phyloP scores from a whole-genome alignment of 2,797 vertebrate genomes.

The Bryconaethiops microstoma region DNA sequence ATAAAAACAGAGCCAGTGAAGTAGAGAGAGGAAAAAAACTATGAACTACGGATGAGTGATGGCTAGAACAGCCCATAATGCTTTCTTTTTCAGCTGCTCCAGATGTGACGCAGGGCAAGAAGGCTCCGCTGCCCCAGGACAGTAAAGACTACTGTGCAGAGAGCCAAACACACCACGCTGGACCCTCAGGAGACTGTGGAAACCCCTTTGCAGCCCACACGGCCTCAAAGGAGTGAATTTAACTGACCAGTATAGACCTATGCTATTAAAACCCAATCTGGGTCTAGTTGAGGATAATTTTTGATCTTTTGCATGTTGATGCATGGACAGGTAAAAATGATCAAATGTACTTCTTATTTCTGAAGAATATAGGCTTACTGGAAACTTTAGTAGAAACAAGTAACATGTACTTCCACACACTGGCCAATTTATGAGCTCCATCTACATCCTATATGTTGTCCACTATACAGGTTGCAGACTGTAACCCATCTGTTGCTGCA shows the following conservation, averaged over 20 bases:
- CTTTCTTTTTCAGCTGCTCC: constrained; percentile 73
- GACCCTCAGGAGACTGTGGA: constrained; percentile 68
- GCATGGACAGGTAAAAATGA: no score
- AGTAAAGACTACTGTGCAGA: constrained; percentile 72
- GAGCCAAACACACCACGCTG: constrained; percentile 74
- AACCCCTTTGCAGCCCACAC: constrained; percentile 61
- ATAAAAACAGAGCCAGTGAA: constrained; percentile 20
- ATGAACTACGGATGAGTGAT: constrained; percentile 61
- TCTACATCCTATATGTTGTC: not conserved
- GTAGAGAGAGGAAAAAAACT: constrained; percentile 26
- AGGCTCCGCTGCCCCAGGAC: constrained; percentile 63
- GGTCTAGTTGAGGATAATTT: not conserved
- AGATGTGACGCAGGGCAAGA: constrained; percentile 74
- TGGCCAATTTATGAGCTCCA: not conserved
- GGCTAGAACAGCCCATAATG: constrained; percentile 72
- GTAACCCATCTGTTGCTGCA: no score
- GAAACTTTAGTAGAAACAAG: not conserved
- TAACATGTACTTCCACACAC: not conserved
- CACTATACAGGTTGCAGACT: no score
- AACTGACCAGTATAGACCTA: not conserved
- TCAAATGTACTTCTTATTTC: not conserved
- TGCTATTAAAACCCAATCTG: constrained; percentile 25
- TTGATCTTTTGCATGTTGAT: not conserved
- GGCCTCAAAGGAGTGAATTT: constrained; percentile 6
- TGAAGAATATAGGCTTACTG: not conserved